These are phyloP conservation scores for Uria aalge DNA, from an alignment of 2,113 vertebrate species.

Conservation along the genomic window DNA sequence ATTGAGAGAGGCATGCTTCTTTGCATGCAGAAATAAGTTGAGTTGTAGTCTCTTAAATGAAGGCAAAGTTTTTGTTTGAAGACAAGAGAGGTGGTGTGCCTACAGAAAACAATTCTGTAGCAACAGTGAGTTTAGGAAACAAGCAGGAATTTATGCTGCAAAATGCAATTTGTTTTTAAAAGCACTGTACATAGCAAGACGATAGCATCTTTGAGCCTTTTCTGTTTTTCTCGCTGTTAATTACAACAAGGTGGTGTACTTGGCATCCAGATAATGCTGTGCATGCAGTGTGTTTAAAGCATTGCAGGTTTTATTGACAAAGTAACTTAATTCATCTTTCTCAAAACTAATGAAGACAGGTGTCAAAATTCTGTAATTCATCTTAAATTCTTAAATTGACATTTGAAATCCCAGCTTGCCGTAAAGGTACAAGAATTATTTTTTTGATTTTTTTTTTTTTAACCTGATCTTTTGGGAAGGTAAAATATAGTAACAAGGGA, in stretches of 20 bases:
- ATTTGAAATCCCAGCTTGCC: not conserved
- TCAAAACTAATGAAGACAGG: not conserved
- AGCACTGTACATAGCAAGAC: not conserved
- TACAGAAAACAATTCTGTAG: not conserved
- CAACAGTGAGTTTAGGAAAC: not conserved
- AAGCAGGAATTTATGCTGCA: not conserved
- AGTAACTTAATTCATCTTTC: not conserved
- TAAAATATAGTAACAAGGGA: not conserved
- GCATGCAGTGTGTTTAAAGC: not conserved
- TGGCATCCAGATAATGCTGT: not conserved
- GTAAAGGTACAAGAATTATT: not conserved
- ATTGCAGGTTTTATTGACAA: rapidly evolving
- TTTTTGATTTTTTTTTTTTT: too few relatives aligned
- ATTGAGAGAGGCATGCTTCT: not conserved
- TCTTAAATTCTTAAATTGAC: not conserved
- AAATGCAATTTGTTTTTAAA: not conserved
- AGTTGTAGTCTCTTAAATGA: not conserved
- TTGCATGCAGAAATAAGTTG: not conserved
- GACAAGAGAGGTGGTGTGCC: not conserved
- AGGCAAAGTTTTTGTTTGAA: not conserved
- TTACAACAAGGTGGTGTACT: not conserved
- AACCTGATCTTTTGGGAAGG: not conserved
- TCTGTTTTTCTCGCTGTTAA: not conserved
- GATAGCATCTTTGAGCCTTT: not conserved
- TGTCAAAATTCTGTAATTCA: not conserved